phyloP scores from a whole-genome alignment of 2,797 vertebrate species.

The Prunella strophiata region DNA sequence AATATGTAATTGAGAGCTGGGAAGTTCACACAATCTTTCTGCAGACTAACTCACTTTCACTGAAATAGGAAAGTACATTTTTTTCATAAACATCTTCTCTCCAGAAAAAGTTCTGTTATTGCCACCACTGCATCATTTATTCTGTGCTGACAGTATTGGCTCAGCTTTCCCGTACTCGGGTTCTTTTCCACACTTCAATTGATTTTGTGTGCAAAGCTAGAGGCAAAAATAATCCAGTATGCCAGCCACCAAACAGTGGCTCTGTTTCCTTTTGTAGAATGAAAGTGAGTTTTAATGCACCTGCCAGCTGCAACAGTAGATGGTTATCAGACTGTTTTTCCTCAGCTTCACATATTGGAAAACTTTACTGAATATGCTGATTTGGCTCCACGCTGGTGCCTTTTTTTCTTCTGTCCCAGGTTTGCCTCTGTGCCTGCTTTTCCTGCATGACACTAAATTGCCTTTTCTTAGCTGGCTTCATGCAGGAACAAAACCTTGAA shows the following conservation, averaged over 20 bases:
- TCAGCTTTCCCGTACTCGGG: accelerated
- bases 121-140: neutral
- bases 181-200: neutral
- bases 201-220: neutral
- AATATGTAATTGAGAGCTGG: constrained; percentile 22
- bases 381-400: neutral
- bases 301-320: neutral
- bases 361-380: neutral
- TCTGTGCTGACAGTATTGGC: neutral
- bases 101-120: neutral
- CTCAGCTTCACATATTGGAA: neutral
- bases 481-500: neutral
- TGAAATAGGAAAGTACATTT: neutral
- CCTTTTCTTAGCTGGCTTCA: neutral
- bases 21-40: neutral
- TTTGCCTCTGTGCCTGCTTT: neutral
- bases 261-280: neutral
- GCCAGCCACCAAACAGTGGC: neutral
- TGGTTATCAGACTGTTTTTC: neutral
- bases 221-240: neutral
- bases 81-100: neutral
- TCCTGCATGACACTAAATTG: neutral
- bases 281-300: neutral
- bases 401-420: neutral
- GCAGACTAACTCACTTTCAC: neutral